These are phyloP conservation scores for Protaetia brevitarsis DNA, from an alignment of 1,140 invertebrate species.

Conservation along the genomic window DNA sequence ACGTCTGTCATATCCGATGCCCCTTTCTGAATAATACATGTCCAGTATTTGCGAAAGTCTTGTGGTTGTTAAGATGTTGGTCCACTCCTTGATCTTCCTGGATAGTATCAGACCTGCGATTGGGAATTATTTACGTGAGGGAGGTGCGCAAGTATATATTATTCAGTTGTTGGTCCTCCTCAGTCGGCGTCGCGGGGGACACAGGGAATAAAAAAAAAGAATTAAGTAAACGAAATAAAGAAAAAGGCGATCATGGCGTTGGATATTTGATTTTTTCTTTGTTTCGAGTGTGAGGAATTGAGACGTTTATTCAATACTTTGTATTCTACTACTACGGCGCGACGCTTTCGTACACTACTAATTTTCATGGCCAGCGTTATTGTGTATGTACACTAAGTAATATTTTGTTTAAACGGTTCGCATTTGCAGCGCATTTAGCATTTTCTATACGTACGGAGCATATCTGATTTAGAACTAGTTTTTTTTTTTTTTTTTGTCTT, in stretches of 20 bases:
- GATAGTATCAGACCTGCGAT: conserved; percentile 61
- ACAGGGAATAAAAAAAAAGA: background rate
- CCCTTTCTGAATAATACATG: conserved; percentile 66
- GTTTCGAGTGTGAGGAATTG: background rate
- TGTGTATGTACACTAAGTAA: background rate
- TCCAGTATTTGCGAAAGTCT: conserved; percentile 64
- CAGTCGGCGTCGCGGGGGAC: no score
- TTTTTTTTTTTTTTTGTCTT: background rate
- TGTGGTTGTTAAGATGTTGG: conserved; percentile 50
- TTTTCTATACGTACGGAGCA: background rate
- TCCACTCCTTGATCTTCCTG: conserved; percentile 54
- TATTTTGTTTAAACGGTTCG: background rate
- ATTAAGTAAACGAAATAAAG: background rate
- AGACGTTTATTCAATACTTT: conserved; percentile 1
- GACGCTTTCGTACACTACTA: background rate
- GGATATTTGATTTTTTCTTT: no score
- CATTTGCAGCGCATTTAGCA: background rate
- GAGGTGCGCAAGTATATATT: no score
- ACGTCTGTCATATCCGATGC: conserved; percentile 54
- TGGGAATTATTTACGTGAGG: no score
- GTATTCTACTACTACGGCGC: background rate
- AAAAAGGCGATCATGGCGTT: no score
- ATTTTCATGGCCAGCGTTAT: background rate
- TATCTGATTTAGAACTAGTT: background rate
- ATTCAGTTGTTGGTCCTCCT: no score